phyloP scores from a whole-genome alignment of 1,140 invertebrate genomes.

The Cepaea nemoralis region DNA sequence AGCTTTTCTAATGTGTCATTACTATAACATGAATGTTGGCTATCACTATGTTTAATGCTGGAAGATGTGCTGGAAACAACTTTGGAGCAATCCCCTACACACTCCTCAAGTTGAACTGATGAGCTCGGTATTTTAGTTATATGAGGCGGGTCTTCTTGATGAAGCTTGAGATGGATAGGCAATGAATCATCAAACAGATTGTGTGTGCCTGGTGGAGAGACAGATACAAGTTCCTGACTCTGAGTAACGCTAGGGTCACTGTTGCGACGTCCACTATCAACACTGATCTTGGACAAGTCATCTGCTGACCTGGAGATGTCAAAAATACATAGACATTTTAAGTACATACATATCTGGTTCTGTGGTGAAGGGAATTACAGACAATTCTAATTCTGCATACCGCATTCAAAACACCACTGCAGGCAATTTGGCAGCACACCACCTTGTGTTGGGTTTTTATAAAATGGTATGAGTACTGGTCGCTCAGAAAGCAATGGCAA shows the following conservation, averaged over 20 bases:
- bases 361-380: too few species aligned
- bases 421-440: too few species aligned
- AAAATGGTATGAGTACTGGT: too few species aligned
- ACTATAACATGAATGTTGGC: neutral
- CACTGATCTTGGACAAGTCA: constrained; percentile 73
- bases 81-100: neutral
- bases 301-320: constrained; percentile 21
- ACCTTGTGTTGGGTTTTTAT: too few species aligned
- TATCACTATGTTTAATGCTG: neutral
- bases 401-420: too few species aligned
- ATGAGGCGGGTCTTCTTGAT: neutral
- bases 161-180: constrained; percentile 4
- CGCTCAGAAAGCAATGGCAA: too few species aligned
- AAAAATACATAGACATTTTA: too few species aligned
- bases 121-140: neutral
- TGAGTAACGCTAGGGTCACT: constrained; percentile 83
- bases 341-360: too few species aligned
- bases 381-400: too few species aligned
- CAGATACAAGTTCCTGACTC: constrained; percentile 31
- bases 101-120: neutral
- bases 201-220: neutral
- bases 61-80: neutral
- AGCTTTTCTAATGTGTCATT: neutral
- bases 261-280: constrained; percentile 76
- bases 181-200: neutral